These are phyloP conservation scores for Anser cygnoides DNA, from an alignment of 2,113 vertebrate genomes.

Conservation along the genomic window DNA sequence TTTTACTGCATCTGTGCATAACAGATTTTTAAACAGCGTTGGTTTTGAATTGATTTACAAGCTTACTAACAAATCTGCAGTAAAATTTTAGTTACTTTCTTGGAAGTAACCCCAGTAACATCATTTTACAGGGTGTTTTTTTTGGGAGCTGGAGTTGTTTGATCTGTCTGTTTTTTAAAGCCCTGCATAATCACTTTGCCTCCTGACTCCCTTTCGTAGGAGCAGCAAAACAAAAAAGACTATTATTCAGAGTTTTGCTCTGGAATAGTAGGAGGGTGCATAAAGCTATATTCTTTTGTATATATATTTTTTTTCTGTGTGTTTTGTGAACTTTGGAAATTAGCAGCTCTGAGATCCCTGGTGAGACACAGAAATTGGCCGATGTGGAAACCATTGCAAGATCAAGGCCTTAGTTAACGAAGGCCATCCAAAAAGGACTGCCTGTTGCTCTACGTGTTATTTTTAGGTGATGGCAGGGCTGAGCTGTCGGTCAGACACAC, in stretches of 20 bases:
- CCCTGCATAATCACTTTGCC: slow-evolving; percentile 7
- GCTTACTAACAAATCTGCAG: slow-evolving; percentile 60
- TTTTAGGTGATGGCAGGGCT: not conserved
- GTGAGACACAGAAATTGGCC: not conserved
- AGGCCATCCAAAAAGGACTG: not conserved
- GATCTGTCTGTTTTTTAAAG: not conserved
- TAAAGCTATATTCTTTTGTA: not conserved
- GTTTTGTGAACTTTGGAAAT: not conserved
- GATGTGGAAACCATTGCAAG: not conserved
- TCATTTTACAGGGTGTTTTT: not conserved
- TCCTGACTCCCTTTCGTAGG: slow-evolving; percentile 19
- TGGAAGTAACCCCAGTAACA: slow-evolving; percentile 53
- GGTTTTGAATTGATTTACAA: slow-evolving; percentile 55
- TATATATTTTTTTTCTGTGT: not conserved
- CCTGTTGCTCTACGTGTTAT: not conserved
- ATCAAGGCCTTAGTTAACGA: not conserved
- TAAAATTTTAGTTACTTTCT: slow-evolving; percentile 65
- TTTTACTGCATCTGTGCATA: slow-evolving; percentile 66
- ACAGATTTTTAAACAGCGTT: slow-evolving; percentile 65
- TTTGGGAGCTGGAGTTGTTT: not conserved
- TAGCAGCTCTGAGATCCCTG: not conserved
- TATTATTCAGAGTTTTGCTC: not conserved
- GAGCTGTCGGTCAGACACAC: not conserved
- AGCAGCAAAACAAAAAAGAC: slow-evolving; percentile 33
- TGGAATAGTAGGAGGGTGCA: not conserved